phyloP scores from a whole-genome alignment of 1,140 invertebrate species.

The Calephelis nemesis region DNA sequence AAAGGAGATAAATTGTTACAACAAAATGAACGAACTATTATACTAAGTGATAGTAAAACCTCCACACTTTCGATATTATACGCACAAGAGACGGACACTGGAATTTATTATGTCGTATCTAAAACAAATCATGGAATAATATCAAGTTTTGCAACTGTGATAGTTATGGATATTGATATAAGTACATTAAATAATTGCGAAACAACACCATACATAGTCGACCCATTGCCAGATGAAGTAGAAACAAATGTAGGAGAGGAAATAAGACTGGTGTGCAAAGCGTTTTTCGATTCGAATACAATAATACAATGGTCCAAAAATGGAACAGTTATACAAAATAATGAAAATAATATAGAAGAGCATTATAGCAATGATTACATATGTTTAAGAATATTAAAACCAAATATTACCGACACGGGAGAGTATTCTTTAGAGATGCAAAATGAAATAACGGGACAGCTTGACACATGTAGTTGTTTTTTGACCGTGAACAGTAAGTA shows the following conservation, averaged over 20 bases:
- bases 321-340: conserved; percentile 23
- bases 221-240: conserved; percentile 28
- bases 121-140: conserved; percentile 36
- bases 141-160: conserved; percentile 36
- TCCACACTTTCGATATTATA: conserved; percentile 32
- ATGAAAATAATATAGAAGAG: conserved; percentile 25
- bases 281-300: conserved; percentile 31
- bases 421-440: conserved; percentile 29
- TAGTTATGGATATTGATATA: conserved; percentile 31
- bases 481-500: conserved; percentile 36
- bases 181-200: conserved; percentile 29
- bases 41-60: conserved; percentile 32
- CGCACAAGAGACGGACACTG: conserved; percentile 35
- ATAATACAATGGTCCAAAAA: conserved; percentile 31
- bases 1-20: conserved; percentile 31
- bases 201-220: conserved; percentile 31
- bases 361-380: conserved; percentile 34
- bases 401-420: conserved; percentile 26
- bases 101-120: conserved; percentile 38
- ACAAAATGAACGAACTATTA: conserved; percentile 34
- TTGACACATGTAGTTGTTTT: conserved; percentile 28
- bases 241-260: conserved; percentile 36
- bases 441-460: conserved; percentile 29
- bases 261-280: conserved; percentile 33
- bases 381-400: conserved; percentile 31